Evolutionary conservation across 1,140 invertebrate genomes (phyloP).

Genomic region (Drosophila auraria): DNA sequence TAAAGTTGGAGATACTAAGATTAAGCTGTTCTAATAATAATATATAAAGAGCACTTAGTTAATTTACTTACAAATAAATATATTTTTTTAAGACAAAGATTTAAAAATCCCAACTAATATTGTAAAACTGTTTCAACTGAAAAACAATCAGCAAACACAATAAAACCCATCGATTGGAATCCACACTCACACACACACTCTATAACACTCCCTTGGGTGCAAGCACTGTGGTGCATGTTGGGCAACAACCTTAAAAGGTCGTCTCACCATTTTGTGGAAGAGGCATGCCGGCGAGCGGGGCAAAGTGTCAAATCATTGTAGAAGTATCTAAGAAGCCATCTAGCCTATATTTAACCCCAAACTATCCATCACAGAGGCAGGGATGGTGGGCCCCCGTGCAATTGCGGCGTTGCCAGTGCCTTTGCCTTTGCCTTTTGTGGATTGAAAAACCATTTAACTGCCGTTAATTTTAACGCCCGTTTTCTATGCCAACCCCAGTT

Average conservation of each 20-base stretch:
- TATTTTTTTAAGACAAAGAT: no score
- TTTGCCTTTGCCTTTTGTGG: slow-evolving; percentile 58
- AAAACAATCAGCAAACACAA: slow-evolving; percentile 14
- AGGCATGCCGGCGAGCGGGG: slow-evolving; percentile 25
- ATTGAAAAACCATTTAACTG: slow-evolving; percentile 82
- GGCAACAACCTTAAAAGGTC: slow-evolving; percentile 80
- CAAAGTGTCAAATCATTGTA: slow-evolving; percentile 80
- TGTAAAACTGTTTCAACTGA: neutral
- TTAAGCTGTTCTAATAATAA: neutral
- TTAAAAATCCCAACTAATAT: no score
- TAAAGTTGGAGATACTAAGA: neutral
- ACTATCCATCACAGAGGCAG: slow-evolving; percentile 74
- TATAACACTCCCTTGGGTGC: slow-evolving; percentile 9
- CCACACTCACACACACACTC: slow-evolving; percentile 18
- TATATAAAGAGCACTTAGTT: no score
- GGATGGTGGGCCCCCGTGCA: slow-evolving; percentile 48
- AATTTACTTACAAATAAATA: no score
- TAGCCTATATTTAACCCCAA: slow-evolving; percentile 83
- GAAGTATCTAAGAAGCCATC: slow-evolving; percentile 65
- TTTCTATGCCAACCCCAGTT: slow-evolving; percentile 70
- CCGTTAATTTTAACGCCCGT: slow-evolving; percentile 82
- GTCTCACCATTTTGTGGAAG: slow-evolving; percentile 57
- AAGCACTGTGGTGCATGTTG: slow-evolving; percentile 41
- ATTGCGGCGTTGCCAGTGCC: slow-evolving; percentile 2
- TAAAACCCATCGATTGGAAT: neutral